Evolutionary conservation across 2,888 invertebrate species (phyloP).

Genomic region (Phortica magna): DNA sequence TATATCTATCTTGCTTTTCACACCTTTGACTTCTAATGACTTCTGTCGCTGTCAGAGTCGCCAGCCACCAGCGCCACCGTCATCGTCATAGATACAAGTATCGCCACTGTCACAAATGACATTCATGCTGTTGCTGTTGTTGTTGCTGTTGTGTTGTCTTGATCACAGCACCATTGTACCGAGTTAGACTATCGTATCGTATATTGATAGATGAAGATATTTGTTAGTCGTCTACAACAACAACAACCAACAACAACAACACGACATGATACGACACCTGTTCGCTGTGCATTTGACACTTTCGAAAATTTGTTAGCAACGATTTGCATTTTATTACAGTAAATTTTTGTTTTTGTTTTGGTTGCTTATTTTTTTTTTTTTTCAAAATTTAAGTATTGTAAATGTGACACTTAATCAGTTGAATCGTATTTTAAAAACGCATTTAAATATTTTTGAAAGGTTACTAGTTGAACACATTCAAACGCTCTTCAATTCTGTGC

Average conservation of each 20-base stretch:
- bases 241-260: too few relatives aligned
- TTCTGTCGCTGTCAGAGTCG: constrained; percentile 13
- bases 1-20: constrained; percentile 19
- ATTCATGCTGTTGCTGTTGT: background rate
- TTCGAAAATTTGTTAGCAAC: constrained; percentile 63
- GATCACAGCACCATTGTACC: background rate
- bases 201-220: too few relatives aligned
- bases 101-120: background rate
- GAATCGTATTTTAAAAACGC: constrained; percentile 68
- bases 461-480: background rate
- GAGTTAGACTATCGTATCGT: background rate
- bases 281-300: constrained; percentile 61
- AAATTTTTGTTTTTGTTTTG: constrained; percentile 51
- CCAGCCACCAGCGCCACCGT: background rate
- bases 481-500: background rate
- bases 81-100: background rate
- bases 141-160: background rate
- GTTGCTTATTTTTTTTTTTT: constrained; percentile 3
- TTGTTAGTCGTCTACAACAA: too few relatives aligned
- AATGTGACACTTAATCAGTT: constrained; percentile 64
- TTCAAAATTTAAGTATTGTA: constrained; percentile 37
- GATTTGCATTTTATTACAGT: constrained; percentile 71
- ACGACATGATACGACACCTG: constrained; percentile 41
- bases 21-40: constrained; percentile 27
- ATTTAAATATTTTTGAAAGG: constrained; percentile 69